Percentiles rank a stretch among this genome's conserved stretches.
Conservation (phyloP, 2,113 vertebrate species). For the Fregetta grallaria region DNA sequence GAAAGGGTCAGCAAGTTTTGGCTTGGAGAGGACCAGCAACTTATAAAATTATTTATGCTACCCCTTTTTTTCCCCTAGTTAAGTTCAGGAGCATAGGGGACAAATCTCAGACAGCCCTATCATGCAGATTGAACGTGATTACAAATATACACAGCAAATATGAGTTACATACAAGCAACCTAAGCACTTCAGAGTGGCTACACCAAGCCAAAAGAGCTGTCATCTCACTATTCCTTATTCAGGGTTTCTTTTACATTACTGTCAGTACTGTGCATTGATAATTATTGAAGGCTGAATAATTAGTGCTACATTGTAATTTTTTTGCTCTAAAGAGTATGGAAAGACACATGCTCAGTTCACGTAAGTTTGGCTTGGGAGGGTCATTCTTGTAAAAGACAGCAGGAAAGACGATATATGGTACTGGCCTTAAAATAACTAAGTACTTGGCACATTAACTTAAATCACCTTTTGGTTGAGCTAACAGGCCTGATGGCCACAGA, state of each 20-base stretch:
- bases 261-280: background rate
- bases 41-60: background rate
- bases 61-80: rapidly evolving
- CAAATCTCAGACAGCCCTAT: background rate
- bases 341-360: background rate
- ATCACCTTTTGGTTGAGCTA: background rate
- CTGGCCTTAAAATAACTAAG: background rate
- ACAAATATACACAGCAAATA: background rate
- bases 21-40: background rate
- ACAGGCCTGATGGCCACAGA: background rate
- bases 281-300: background rate
- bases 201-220: background rate
- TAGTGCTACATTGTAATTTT: background rate
- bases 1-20: background rate
- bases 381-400: background rate
- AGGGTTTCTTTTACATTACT: background rate
- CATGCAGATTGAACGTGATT: background rate
- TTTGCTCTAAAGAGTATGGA: background rate
- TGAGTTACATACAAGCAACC: rapidly evolving
- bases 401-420: background rate
- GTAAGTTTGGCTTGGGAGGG: background rate
- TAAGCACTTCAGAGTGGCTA: no score
- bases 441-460: background rate
- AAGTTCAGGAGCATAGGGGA: background rate
- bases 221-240: background rate